Evolutionary conservation across 2,113 vertebrate species (phyloP).

Genomic region (Nesogale talazaci): DNA sequence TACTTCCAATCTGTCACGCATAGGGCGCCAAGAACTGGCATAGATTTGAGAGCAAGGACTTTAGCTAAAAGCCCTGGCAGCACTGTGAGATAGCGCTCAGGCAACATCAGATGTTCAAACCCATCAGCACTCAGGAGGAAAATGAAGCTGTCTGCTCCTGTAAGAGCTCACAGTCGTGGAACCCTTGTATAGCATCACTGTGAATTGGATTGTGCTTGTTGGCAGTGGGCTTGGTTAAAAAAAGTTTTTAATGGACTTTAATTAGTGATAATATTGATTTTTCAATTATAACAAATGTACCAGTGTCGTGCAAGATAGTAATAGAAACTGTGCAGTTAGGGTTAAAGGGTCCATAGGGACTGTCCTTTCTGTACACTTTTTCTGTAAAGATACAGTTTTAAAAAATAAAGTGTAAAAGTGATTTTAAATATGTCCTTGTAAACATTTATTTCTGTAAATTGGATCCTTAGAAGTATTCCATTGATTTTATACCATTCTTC

Average conservation of each 20-base stretch:
- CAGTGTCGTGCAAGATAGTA: not conserved
- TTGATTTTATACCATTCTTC: not conserved
- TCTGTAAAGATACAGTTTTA: not conserved
- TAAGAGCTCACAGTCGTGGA: too few species aligned
- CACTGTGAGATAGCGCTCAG: too few species aligned
- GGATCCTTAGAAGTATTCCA: not conserved
- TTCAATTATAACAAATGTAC: not conserved
- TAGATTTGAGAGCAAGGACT: not conserved
- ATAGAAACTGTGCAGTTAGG: not conserved
- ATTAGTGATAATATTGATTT: not conserved
- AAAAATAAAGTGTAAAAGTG: not conserved
- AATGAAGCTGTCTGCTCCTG: too few species aligned
- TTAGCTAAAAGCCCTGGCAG: not conserved
- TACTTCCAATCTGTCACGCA: not conserved
- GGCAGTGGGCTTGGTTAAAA: too few species aligned
- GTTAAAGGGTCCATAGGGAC: too few species aligned
- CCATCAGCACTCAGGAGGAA: too few species aligned
- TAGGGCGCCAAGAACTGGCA: not conserved
- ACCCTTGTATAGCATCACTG: too few species aligned
- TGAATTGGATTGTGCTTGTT: too few species aligned
- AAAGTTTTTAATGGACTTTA: too few species aligned
- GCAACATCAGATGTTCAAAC: too few species aligned
- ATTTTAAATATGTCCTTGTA: not conserved
- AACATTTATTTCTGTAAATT: conserved; percentile 45
- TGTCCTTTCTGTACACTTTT: not conserved